Evolutionary conservation across 2,888 invertebrate genomes (phyloP).

Genomic region (Ashinkailepas kermadecensis): DNA sequence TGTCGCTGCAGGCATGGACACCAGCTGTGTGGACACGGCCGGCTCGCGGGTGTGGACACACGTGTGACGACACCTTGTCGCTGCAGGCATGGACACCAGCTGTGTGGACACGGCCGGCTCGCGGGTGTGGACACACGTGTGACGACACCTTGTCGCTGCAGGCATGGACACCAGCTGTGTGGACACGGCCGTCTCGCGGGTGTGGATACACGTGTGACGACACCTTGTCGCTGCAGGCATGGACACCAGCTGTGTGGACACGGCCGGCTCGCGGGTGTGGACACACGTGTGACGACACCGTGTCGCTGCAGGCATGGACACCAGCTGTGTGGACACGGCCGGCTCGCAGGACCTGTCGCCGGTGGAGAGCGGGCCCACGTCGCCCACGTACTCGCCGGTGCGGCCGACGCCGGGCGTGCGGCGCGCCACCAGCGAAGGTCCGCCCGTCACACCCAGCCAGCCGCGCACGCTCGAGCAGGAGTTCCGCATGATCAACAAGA

Average conservation of each 20-base stretch:
- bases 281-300: not conserved
- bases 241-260: not conserved
- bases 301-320: not conserved
- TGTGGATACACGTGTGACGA: too few relatives aligned
- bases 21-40: not conserved
- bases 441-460: slow-evolving; percentile 41
- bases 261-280: too few relatives aligned
- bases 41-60: not conserved
- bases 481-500: slow-evolving; percentile 64
- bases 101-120: not conserved
- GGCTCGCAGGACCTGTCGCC: slow-evolving; percentile 5
- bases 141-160: not conserved
- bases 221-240: too few relatives aligned
- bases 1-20: not conserved
- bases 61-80: not conserved
- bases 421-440: slow-evolving; percentile 27
- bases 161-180: not conserved
- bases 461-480: slow-evolving; percentile 62
- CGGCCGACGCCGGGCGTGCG: slow-evolving; percentile 25
- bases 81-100: not conserved
- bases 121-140: not conserved
- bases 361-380: slow-evolving; percentile 3
- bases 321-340: not conserved
- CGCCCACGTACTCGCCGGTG: not conserved
- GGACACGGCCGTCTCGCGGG: not conserved